These are phyloP conservation scores for Pseudomyrmex pallidus DNA, from an alignment of 1,140 invertebrate genomes.

Conservation along the genomic window DNA sequence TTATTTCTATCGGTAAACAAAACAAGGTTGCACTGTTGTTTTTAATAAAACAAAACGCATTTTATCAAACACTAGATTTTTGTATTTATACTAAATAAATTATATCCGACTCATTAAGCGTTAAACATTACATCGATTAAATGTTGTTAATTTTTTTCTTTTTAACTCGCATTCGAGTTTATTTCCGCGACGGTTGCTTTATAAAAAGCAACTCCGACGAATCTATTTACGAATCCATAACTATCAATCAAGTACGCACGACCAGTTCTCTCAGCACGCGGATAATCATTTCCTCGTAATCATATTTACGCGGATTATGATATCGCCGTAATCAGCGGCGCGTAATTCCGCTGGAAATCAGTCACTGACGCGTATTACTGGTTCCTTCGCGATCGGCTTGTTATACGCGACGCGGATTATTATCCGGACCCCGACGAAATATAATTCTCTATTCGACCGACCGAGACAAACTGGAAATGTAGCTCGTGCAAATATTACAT, in stretches of 20 bases:
- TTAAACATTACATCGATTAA: too few species aligned
- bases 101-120: too few species aligned
- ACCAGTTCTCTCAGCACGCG: slow-evolving; percentile 12
- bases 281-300: slow-evolving; percentile 61
- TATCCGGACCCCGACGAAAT: slow-evolving; percentile 4
- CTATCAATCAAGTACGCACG: slow-evolving; percentile 38
- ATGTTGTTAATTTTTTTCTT: not conserved
- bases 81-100: not conserved
- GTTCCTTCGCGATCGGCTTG: slow-evolving; percentile 57
- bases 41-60: not conserved
- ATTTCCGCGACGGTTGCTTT: not conserved
- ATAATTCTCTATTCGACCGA: slow-evolving; percentile 16
- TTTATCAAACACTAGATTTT: slow-evolving; percentile 4
- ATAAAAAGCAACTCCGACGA: not conserved
- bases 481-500: slow-evolving; percentile 49
- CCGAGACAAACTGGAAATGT: slow-evolving; percentile 59
- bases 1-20: too few species aligned
- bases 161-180: slow-evolving; percentile 14
- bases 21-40: too few species aligned
- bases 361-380: slow-evolving; percentile 59
- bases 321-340: slow-evolving; percentile 53
- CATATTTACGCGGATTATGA: slow-evolving; percentile 55
- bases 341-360: slow-evolving; percentile 62
- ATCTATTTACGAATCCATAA: slow-evolving; percentile 49
- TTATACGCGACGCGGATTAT: slow-evolving; percentile 16